Evolutionary conservation across 1,140 invertebrate species (phyloP), one percentile per base, ranked within the genome.

Genomic region (Drosophila nikananu): DNA sequence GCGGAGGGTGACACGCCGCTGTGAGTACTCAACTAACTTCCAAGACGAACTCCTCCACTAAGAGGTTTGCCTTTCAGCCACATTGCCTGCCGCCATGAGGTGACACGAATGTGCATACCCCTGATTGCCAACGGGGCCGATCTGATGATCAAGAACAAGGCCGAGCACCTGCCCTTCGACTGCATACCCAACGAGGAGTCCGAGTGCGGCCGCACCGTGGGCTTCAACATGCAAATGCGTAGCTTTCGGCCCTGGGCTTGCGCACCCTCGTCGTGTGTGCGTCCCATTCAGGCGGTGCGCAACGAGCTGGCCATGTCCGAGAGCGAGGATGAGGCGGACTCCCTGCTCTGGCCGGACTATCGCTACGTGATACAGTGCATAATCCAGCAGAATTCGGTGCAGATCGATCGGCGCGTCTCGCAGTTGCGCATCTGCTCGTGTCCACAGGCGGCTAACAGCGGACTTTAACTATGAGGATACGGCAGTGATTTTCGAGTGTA

Each of bases 291-390:
- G 71, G 97, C 97, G 91, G 95, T 98, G 15, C 98, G 98, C 59
- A 92, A 91, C 57, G 90, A 91, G 61, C 67, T 80, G 30, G 81
- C 74, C 41, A 87, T 92, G 76, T 74, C 75, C 13, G 83, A 91
- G 32, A 73, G 76, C 30, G 75, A 94, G 95, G 94, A 44, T 93
- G 96, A 75, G 97, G 83, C 98, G 93, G 95, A 96, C 70, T 96
- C 97, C 79, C 91, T 95, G 23, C 94, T 96, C 70, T 97, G 97
- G n/a, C 95, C 94, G 15, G 96, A 98, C 94, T 98, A 97, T 92
- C 94, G 96, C 49, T 99, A 99, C 91, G 95, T 98, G n/a, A 96
- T 95, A 30, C 96, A 96, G 80, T 97, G 97, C 93, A 97, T 97
- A 86, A 96, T 96, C 82, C 96, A n/a, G n/a, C n/a, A n/a, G n/a